Evolutionary conservation across 2,113 vertebrate species (phyloP).

Genomic region (Balaeniceps rex): DNA sequence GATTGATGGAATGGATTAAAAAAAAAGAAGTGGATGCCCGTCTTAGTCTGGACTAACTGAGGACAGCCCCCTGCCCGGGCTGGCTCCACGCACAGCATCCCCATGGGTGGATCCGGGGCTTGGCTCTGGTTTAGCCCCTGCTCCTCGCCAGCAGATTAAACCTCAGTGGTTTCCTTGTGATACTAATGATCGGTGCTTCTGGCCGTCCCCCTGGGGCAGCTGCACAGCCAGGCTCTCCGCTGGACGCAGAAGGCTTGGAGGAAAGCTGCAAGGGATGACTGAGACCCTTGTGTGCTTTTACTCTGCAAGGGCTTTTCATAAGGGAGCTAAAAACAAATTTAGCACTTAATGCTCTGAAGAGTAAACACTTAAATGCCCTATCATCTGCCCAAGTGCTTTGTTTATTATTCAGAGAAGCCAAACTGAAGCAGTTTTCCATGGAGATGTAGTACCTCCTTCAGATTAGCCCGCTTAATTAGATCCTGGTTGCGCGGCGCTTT

Average conservation of each 20-base stretch:
- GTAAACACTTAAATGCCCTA: slow-evolving; percentile 64
- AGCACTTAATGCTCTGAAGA: slow-evolving; percentile 64
- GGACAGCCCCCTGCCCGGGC: not conserved
- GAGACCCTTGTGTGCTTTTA: slow-evolving; percentile 38
- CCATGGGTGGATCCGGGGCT: not conserved
- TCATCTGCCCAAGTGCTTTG: slow-evolving; percentile 69
- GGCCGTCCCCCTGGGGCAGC: not conserved
- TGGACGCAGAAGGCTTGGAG: not conserved
- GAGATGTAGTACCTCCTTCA: slow-evolving; percentile 65
- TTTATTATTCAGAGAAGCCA: slow-evolving; percentile 66
- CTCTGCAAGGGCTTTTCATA: slow-evolving; percentile 37
- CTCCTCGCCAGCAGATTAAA: not conserved
- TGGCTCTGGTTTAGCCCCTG: not conserved
- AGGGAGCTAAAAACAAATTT: slow-evolving; percentile 63
- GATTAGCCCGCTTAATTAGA: slow-evolving; percentile 51
- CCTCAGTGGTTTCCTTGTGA: not conserved
- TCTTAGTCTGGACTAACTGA: not conserved
- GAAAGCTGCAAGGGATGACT: not conserved
- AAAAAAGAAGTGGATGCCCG: not conserved
- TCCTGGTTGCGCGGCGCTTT: not conserved
- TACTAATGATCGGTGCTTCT: not conserved
- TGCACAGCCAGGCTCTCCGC: not conserved
- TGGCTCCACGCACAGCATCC: not conserved
- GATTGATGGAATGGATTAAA: not conserved
- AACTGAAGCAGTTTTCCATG: slow-evolving; percentile 68